Evolutionary conservation across 2,797 vertebrate species (phyloP).

Genomic region (Capromys pilorides): DNA sequence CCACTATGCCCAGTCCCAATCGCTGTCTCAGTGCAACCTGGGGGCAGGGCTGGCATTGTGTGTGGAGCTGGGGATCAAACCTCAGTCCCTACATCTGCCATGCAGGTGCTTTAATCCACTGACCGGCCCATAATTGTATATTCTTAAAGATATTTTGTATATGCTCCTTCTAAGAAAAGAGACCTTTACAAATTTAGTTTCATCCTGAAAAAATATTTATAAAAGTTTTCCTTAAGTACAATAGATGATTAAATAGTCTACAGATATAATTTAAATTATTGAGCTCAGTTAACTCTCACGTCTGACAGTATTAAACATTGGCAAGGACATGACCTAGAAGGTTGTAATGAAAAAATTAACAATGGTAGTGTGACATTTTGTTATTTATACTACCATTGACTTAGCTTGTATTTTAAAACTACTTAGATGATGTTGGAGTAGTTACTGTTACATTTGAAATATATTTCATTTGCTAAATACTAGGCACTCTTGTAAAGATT

Average conservation of each 20-base stretch:
- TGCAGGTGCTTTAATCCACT: too few species aligned
- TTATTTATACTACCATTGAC: not conserved
- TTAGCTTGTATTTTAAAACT: constrained; percentile 30
- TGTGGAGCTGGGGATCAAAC: too few species aligned
- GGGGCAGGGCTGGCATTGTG: too few species aligned
- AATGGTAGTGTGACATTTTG: constrained; percentile 2
- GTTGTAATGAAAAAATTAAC: constrained; percentile 23
- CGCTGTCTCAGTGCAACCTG: too few species aligned
- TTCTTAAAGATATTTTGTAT: constrained; percentile 47
- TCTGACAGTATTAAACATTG: not conserved
- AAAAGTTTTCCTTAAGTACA: constrained; percentile 1
- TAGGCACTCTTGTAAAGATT: not conserved
- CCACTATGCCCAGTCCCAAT: too few species aligned
- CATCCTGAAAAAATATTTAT: constrained; percentile 29
- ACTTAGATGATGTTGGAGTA: not conserved
- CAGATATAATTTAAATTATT: not conserved
- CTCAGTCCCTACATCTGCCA: too few species aligned
- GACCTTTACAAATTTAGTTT: not conserved
- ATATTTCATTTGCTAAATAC: not conserved
- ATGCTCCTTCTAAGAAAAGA: not conserved
- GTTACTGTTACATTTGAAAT: not conserved
- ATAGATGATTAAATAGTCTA: not conserved
- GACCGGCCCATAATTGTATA: not conserved
- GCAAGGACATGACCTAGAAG: not conserved
- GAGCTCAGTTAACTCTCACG: not conserved